These are phyloP conservation scores for Tachypleus tridentatus DNA, from an alignment of 1,140 invertebrate species.

Conservation along the genomic window DNA sequence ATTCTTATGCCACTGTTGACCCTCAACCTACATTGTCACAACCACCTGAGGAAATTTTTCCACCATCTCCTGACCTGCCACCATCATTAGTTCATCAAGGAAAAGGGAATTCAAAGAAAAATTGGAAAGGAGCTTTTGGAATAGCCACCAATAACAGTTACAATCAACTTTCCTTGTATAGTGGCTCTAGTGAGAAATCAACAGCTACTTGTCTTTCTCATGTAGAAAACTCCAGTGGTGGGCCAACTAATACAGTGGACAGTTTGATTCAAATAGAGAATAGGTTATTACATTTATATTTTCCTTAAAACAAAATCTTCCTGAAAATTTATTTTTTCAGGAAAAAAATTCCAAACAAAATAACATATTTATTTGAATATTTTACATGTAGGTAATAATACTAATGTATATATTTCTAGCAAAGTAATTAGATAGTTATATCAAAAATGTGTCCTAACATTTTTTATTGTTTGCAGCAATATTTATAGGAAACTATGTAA, in stretches of 20 bases:
- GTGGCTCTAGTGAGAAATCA: constrained; percentile 2
- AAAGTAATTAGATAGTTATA: no score
- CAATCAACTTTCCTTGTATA: background rate
- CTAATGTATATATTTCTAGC: no score
- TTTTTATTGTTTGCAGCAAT: no score
- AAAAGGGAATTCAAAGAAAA: background rate
- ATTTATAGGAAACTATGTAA: no score
- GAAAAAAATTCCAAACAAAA: no score
- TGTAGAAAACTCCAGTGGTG: constrained; percentile 1
- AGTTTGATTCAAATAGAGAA: background rate
- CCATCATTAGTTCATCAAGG: background rate
- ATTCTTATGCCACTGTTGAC: constrained; percentile 37
- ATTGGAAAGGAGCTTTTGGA: background rate
- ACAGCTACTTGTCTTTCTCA: background rate
- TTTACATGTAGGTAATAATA: no score
- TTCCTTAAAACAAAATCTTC: no score
- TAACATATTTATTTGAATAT: no score
- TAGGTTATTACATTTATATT: no score
- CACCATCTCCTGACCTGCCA: background rate
- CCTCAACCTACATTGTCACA: background rate
- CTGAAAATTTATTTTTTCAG: no score
- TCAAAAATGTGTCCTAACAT: no score
- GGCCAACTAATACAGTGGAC: background rate
- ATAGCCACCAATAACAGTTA: constrained; percentile 39
- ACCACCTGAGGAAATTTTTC: background rate